Evolutionary conservation across 2,113 vertebrate genomes (phyloP).

Genomic region (Drymodes brunneopygia): DNA sequence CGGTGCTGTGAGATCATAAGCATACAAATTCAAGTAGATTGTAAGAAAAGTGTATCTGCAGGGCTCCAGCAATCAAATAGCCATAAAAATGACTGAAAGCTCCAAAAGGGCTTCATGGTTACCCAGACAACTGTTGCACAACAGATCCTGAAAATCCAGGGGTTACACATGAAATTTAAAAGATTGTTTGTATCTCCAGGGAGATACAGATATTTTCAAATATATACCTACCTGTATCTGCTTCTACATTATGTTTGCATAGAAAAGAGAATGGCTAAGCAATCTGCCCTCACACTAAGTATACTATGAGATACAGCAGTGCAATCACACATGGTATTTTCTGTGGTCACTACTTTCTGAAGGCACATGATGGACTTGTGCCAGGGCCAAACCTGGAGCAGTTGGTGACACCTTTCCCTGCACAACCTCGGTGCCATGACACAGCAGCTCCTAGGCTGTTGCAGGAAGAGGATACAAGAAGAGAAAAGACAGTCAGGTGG

Average conservation of each 20-base stretch:
- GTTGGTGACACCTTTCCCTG: not conserved
- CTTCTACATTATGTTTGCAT: not conserved
- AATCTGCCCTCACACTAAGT: not conserved
- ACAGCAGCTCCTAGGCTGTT: not conserved
- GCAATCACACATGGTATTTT: not conserved
- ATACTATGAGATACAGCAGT: not conserved
- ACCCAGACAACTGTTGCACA: not conserved
- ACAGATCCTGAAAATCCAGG: not conserved
- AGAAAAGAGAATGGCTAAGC: not conserved
- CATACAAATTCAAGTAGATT: not conserved
- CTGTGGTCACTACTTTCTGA: not conserved
- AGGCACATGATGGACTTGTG: accelerated
- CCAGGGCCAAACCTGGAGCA: not conserved
- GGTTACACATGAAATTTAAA: not conserved
- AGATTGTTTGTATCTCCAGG: not conserved
- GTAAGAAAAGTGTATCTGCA: not conserved
- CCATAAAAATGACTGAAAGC: not conserved
- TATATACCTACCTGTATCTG: not conserved
- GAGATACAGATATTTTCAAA: not conserved
- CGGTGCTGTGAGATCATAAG: accelerated
- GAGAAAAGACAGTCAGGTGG: not conserved
- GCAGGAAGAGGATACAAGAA: not conserved
- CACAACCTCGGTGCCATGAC: accelerated
- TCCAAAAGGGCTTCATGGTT: not conserved
- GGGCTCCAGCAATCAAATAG: not conserved